A percentile compares a stretch with the other conserved stretches of the same genome.
These are phyloP conservation scores for Phortica okadai DNA, from an alignment of 2,888 invertebrate species.

Conservation along the genomic window DNA sequence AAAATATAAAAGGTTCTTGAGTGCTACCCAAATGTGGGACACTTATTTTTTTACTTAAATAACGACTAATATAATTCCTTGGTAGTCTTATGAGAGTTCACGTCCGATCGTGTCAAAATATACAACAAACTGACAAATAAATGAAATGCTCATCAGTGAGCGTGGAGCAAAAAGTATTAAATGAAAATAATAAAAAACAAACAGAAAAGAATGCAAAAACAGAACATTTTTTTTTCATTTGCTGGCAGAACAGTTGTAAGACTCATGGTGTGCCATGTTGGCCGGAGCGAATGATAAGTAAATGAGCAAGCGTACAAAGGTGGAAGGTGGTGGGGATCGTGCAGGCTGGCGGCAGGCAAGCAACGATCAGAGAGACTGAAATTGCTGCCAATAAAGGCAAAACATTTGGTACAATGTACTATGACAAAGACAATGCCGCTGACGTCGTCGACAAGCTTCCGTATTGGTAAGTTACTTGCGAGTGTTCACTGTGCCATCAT, in stretches of 20 bases:
- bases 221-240: neutral
- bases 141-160: slow-evolving; percentile 40
- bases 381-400: slow-evolving; percentile 23
- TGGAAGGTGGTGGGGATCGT: neutral
- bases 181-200: slow-evolving; percentile 10
- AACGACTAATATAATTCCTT: too few relatives aligned
- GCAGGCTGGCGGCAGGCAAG: slow-evolving; percentile 12
- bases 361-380: slow-evolving; percentile 31
- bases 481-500: neutral
- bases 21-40: neutral
- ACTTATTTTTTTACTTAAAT: neutral
- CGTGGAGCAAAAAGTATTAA: slow-evolving; percentile 27
- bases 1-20: neutral
- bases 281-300: slow-evolving; percentile 1
- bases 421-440: slow-evolving; percentile 23
- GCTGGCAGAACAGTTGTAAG: slow-evolving; percentile 5
- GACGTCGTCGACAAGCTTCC: slow-evolving; percentile 11
- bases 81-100: neutral
- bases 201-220: slow-evolving; percentile 29
- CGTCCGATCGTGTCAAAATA: slow-evolving; percentile 59
- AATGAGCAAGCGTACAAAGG: neutral
- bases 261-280: neutral
- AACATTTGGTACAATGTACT: neutral
- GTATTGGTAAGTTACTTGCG: neutral
- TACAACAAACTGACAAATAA: slow-evolving; percentile 57